Evolutionary conservation across 2,888 invertebrate genomes (phyloP), one percentile per base, ranked within the genome.

Genomic region (Phania funesta): DNA sequence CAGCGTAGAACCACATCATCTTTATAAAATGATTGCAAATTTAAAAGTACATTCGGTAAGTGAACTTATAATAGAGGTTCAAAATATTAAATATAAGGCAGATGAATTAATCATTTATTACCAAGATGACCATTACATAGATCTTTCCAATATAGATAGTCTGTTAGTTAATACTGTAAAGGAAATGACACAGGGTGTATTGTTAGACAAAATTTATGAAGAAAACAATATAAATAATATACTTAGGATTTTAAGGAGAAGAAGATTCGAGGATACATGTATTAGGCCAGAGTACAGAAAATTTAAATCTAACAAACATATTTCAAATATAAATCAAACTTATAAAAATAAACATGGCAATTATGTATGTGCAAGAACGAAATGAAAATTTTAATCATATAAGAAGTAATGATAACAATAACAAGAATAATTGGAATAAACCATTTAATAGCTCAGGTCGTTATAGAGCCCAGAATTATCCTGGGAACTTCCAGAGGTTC

Each of bases 131-230:
- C n/a, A n/a, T n/a, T n/a, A n/a, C n/a, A n/a, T n/a, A n/a, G 32
- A 64, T 11, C 18, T 60, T 0, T 2, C 18, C 1, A 54, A 54
- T 32, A 32, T 11, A 11, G 18, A 54, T 3, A 41, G 24, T 60
- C 46, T 26, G 8, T 26, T 22, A n/a, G 8, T 4, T 5, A 50
- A 38, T 7, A 50, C 20, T 16, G 6, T 38, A 2, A 67, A 67
- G 26, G 67, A 67, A 41, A 24, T 67, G 6, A 67, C 38, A 7
- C 67, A 52, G 3, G 9, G 38, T 5, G 2, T 6, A 4, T 52
- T 65, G 16, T 6, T 65, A 0, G 65, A 38, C 22, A 65, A 50
- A 38, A 52, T 65, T 38, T 65, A 50, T n/a, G n/a, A 7, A 29
- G 38, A 16, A 32, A 32, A 6, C 6, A 24, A 16, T 1, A 11